Conservation (phyloP, 2,797 vertebrate genomes). For the Dendrocincla tyrannina region DNA sequence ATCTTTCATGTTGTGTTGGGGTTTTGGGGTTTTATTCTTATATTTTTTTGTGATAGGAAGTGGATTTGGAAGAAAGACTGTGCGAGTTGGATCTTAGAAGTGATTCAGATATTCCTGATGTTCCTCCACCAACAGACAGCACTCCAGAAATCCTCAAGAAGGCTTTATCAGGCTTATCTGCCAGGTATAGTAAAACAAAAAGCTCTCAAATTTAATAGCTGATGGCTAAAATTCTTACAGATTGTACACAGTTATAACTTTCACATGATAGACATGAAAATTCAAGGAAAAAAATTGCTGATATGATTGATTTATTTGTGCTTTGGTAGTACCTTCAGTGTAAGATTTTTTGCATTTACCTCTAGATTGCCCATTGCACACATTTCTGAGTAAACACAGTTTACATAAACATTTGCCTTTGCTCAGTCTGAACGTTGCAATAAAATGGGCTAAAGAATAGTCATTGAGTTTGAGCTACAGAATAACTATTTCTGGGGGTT, state of each 20-base stretch:
- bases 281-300: not conserved
- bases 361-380: not conserved
- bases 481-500: not conserved
- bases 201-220: not conserved
- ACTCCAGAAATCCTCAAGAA: constrained; percentile 93
- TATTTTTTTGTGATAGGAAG: constrained; percentile 78
- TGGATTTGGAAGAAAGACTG: constrained; percentile 86
- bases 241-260: not conserved
- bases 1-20: not conserved
- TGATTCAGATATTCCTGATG: constrained; percentile 84
- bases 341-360: not conserved
- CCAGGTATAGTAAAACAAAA: constrained; percentile 80
- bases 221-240: not conserved
- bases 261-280: not conserved
- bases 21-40: not conserved
- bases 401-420: not conserved
- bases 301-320: not conserved
- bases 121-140: constrained; percentile 84
- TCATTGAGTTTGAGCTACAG: not conserved
- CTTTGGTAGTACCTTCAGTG: not conserved
- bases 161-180: constrained; percentile 91
- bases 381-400: not conserved
- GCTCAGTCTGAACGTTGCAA: not conserved
- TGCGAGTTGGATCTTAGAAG: constrained; percentile 84
- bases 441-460: not conserved